These are phyloP conservation scores for Eospalax fontanierii DNA, from an alignment of 2,797 vertebrate genomes.

Conservation along the genomic window DNA sequence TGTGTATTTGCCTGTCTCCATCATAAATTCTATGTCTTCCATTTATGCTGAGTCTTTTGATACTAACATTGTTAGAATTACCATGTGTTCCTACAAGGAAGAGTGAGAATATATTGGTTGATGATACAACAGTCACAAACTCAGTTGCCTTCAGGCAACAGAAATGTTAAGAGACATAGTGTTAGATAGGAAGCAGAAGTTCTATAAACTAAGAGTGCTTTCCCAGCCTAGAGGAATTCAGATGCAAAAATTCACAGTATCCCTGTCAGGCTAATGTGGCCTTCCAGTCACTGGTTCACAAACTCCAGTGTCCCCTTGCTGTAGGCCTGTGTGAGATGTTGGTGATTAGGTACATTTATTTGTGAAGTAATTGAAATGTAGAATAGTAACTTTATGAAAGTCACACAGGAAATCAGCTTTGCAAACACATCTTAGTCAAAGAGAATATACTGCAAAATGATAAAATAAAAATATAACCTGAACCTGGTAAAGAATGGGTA, in stretches of 20 bases:
- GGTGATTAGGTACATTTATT: slow-evolving; percentile 72
- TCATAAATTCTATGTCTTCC: slow-evolving; percentile 46
- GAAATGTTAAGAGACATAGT: slow-evolving; percentile 17
- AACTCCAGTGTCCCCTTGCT: slow-evolving; percentile 31
- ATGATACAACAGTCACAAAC: slow-evolving; percentile 16
- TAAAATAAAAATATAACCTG: slow-evolving; percentile 55
- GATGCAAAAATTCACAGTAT: slow-evolving; percentile 48
- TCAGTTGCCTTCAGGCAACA: slow-evolving; percentile 52
- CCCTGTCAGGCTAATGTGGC: slow-evolving; percentile 67
- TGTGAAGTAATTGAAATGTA: slow-evolving; percentile 69
- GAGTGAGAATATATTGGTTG: slow-evolving; percentile 8
- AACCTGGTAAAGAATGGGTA: slow-evolving; percentile 48
- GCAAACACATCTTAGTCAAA: slow-evolving; percentile 61
- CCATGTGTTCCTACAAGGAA: slow-evolving; percentile 3
- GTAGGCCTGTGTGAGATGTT: slow-evolving; percentile 42
- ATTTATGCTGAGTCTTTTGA: slow-evolving; percentile 34
- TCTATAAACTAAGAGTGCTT: slow-evolving; percentile 37
- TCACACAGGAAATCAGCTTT: slow-evolving; percentile 59
- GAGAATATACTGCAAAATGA: slow-evolving; percentile 43
- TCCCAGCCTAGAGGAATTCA: slow-evolving; percentile 65
- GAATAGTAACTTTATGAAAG: slow-evolving; percentile 64
- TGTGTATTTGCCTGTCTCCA: slow-evolving; percentile 7
- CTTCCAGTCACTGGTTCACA: slow-evolving; percentile 65
- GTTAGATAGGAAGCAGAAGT: slow-evolving; percentile 65
- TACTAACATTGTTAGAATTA: slow-evolving; percentile 35